Evolutionary conservation across 2,113 vertebrate species (phyloP), one percentile per base, ranked within the genome.

Genomic region (Oreochromis tanganicae): DNA sequence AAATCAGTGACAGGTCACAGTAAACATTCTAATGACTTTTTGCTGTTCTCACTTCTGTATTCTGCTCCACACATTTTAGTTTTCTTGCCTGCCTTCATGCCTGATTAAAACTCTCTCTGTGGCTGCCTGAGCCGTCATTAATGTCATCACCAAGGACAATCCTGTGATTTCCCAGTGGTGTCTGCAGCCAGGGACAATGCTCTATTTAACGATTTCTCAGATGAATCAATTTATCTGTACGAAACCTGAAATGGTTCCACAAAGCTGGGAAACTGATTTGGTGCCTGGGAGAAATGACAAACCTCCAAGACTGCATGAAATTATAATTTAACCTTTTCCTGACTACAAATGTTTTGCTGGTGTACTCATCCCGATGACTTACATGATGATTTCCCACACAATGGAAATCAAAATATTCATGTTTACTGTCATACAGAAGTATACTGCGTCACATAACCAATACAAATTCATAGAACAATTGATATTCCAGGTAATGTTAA

Each of bases 101-200:
- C 91, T 93, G 93, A 95, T 95, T 94, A 93, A 95, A 95, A 92
- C 87, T 90, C 90, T 87, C 68, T 55, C 79, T 57, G 87, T 68
- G 85, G 84, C 89, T 87, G 87, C 90, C 14, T 38, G 80, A 92
- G 92, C 88, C 83, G 87, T 93, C 93, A 93, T 94, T 95, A 87
- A 95, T 93, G 90, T 94, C 93, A 92, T 91, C 87, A 84, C 81
- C 27, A 89, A 89, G 89, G 92, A 95, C 92, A 90, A 92, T 90
- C 59, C 86, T 61, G 75, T 95, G 93, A 95, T 95, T 95, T 95
- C 95, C 95, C 95, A 89, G 34, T 41, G 90, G 94, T 90, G 87
- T 91, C 82, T 91, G 88, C 71, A 87, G 87, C 87, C 36, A 19
- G 88, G 91, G 89, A 94, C 87, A 90, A 92, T 87, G 89, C 86